A percentile compares a stretch with the other conserved stretches of the same genome.
Conservation (phyloP, 2,888 invertebrate genomes). For the Hypena proboscidalis region DNA sequence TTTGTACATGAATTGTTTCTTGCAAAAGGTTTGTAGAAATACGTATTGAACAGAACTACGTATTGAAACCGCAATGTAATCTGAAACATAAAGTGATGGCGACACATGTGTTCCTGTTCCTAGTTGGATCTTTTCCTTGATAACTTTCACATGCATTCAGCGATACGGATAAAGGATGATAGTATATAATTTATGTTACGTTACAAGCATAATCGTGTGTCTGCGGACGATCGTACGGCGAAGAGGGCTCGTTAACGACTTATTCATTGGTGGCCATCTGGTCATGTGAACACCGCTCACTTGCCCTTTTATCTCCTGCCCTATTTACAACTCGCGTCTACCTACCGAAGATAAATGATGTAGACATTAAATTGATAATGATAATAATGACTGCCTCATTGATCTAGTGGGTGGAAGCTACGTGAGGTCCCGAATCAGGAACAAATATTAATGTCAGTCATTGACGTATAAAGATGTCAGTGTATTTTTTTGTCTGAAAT, state of each 20-base stretch:
- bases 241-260: constrained; percentile 66
- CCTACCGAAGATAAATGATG: not conserved
- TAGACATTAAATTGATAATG: not conserved
- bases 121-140: constrained; percentile 2
- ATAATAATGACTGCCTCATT: not conserved
- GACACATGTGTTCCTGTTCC: constrained; percentile 1
- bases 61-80: constrained; percentile 10
- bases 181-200: constrained; percentile 5
- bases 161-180: constrained; percentile 21
- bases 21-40: not conserved
- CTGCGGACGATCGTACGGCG: constrained; percentile 33
- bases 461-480: too few species aligned
- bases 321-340: constrained; percentile 40
- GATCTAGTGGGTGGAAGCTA: too few species aligned
- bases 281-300: constrained; percentile 54
- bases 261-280: constrained; percentile 77
- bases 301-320: constrained; percentile 52
- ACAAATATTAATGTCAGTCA: too few species aligned
- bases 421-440: too few species aligned
- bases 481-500: too few species aligned
- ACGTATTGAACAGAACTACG: not conserved
- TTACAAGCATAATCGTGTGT: constrained; percentile 22
- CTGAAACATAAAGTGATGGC: constrained; percentile 2
- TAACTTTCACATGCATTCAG: constrained; percentile 12
- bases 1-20: not conserved